phyloP scores from a whole-genome alignment of 2,113 vertebrate genomes.

The Lasiurus cinereus region DNA sequence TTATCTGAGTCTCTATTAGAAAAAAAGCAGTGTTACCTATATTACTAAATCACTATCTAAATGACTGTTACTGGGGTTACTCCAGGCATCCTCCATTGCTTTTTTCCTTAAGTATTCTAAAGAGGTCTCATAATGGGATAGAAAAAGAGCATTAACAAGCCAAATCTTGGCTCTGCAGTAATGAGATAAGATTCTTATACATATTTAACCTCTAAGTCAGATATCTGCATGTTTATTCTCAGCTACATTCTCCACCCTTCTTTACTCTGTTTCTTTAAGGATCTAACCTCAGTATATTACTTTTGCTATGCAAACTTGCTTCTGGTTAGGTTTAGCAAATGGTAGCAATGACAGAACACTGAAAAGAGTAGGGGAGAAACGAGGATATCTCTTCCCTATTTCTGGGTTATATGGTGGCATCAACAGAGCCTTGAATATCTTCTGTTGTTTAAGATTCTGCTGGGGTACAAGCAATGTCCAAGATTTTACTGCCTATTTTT shows the following conservation, averaged over 20 bases:
- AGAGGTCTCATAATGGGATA: constrained; percentile 1
- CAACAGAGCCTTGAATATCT: neutral
- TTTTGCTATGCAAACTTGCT: constrained; percentile 1
- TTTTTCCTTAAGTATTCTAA: neutral
- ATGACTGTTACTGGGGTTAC: neutral
- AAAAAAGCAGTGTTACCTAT: neutral
- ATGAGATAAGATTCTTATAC: neutral
- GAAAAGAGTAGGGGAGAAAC: neutral
- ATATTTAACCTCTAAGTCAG: neutral
- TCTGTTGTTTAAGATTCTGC: neutral
- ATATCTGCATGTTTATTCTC: neutral
- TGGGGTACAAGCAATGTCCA: neutral
- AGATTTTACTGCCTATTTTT: neutral
- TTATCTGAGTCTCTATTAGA: neutral
- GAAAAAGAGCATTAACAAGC: constrained; percentile 1
- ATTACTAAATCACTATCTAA: neutral
- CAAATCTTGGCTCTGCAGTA: neutral
- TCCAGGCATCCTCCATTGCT: neutral
- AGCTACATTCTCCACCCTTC: neutral
- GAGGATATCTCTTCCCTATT: neutral
- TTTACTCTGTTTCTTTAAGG: constrained; percentile 13
- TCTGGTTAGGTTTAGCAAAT: neutral
- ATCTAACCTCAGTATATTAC: neutral
- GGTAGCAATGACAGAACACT: neutral
- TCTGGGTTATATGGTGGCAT: neutral